Percentiles rank a stretch among this genome's conserved stretches.
Evolutionary conservation across 2,113 vertebrate genomes (phyloP).

Genomic region (Ciconia stormi): DNA sequence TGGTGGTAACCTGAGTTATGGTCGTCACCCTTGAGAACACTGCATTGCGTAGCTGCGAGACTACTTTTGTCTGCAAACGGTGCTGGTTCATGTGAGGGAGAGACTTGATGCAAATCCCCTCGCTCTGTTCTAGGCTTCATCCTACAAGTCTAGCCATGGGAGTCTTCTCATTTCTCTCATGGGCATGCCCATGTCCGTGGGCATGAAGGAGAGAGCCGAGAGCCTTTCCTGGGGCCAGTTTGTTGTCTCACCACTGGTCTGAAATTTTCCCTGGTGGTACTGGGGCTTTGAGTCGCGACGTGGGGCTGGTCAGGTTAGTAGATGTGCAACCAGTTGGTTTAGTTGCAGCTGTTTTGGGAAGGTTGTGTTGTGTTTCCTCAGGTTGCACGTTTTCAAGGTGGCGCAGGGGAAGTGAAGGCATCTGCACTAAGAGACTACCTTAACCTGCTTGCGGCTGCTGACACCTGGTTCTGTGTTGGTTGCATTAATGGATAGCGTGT

Average conservation of each 20-base stretch:
- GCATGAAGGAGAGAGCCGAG: not conserved
- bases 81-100: not conserved
- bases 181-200: accelerated
- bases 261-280: not conserved
- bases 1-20: not conserved
- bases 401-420: not conserved
- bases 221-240: not conserved
- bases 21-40: accelerated
- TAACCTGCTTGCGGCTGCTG: not conserved
- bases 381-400: accelerated
- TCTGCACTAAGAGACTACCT: not conserved
- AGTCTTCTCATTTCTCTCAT: not conserved
- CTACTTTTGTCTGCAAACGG: not conserved
- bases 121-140: not conserved
- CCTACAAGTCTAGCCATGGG: not conserved
- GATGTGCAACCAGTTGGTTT: not conserved
- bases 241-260: not conserved
- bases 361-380: not conserved
- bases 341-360: not conserved
- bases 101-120: not conserved
- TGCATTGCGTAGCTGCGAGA: not conserved
- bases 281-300: accelerated
- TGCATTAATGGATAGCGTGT: not conserved
- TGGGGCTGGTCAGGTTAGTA: not conserved
- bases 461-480: not conserved